Conservation (phyloP, 2,797 vertebrate genomes). For the Etheostoma perlongum region DNA sequence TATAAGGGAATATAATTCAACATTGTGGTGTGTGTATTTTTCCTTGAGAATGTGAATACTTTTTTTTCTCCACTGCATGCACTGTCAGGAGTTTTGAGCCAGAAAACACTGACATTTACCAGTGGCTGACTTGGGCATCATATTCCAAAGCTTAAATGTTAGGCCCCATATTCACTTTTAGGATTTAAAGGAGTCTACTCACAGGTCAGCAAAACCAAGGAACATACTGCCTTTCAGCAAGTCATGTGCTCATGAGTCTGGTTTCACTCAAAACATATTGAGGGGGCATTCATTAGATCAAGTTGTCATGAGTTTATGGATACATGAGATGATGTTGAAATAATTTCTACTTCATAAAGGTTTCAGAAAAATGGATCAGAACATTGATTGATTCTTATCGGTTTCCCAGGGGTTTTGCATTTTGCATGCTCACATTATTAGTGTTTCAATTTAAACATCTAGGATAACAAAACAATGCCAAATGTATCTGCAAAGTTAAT, state of each 20-base stretch:
- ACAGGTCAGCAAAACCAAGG: conserved; percentile 27
- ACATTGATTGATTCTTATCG: conserved; percentile 40
- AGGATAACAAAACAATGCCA: conserved; percentile 47
- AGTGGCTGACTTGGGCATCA: not conserved
- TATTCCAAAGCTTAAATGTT: conserved; percentile 3
- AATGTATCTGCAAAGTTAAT: conserved; percentile 37
- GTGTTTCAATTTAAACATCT: conserved; percentile 38
- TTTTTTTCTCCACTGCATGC: not conserved
- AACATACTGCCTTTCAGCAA: conserved; percentile 24
- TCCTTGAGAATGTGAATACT: not conserved
- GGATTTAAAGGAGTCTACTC: conserved; percentile 14
- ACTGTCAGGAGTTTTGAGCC: conserved; percentile 12
- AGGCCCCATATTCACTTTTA: conserved; percentile 12
- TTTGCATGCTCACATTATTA: conserved; percentile 28
- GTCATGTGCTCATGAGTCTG: conserved; percentile 29
- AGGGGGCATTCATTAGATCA: conserved; percentile 47
- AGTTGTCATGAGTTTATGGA: conserved; percentile 48
- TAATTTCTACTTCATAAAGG: conserved; percentile 31
- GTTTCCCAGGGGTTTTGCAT: conserved; percentile 45
- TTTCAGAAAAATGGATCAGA: conserved; percentile 12
- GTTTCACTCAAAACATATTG: conserved; percentile 27
- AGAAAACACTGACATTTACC: conserved; percentile 16
- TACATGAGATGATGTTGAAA: conserved; percentile 42
- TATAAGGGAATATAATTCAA: not conserved
- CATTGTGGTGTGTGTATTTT: not conserved